These are phyloP conservation scores for Euleptes europaea DNA, from an alignment of 2,113 vertebrate genomes.

Conservation along the genomic window DNA sequence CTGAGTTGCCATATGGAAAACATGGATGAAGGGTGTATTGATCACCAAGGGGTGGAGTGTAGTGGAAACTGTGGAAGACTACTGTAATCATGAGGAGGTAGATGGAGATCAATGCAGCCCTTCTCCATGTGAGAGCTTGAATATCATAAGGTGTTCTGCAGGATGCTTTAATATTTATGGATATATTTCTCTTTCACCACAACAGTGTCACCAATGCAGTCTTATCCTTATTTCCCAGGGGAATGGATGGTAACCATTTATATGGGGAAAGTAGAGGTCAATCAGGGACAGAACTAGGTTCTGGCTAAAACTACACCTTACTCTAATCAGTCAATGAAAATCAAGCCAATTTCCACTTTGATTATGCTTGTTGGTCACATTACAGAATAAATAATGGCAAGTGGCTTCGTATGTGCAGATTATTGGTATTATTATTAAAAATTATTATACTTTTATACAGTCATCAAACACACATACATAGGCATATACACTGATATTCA, in stretches of 20 bases:
- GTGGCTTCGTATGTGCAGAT: no score
- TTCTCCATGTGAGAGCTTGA: no score
- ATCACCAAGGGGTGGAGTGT: no score
- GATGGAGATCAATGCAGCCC: no score
- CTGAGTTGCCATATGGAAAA: no score
- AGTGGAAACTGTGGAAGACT: no score
- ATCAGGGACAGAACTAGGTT: neutral
- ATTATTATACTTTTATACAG: neutral
- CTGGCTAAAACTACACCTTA: neutral
- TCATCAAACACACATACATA: neutral
- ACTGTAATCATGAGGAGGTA: no score
- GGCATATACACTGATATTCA: neutral
- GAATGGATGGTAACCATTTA: neutral
- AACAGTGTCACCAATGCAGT: neutral
- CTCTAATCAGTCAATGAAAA: neutral
- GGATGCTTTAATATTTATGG: neutral
- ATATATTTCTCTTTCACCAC: neutral
- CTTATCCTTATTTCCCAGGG: neutral
- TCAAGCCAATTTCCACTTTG: neutral
- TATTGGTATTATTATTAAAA: neutral
- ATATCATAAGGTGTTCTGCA: no score
- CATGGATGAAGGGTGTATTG: no score
- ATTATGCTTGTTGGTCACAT: neutral
- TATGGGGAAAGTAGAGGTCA: neutral
- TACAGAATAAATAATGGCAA: neutral